These are phyloP conservation scores for Misgurnus anguillicaudatus DNA, from an alignment of 2,113 vertebrate species.

Conservation along the genomic window DNA sequence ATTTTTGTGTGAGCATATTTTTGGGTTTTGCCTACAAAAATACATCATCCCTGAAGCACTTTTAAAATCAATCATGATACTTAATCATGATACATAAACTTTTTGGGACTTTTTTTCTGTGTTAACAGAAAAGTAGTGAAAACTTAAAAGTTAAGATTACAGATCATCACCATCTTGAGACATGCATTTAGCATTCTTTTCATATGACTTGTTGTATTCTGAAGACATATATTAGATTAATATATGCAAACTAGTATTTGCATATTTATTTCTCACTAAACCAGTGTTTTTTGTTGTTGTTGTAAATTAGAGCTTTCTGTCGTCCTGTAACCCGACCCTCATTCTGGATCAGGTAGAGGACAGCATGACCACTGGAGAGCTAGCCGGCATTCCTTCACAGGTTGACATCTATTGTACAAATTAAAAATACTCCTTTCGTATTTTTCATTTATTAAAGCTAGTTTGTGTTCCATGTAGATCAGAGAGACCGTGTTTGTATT, in stretches of 20 bases:
- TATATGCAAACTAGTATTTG: neutral
- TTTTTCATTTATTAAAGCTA: neutral
- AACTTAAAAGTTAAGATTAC: no score
- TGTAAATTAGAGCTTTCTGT: conserved; percentile 80
- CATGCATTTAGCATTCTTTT: neutral
- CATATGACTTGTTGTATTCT: neutral
- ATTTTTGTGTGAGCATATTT: no score
- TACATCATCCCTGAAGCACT: no score
- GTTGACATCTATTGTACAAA: conserved; percentile 60
- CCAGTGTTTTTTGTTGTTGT: neutral
- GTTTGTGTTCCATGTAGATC: conserved; percentile 69
- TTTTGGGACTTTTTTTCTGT: no score
- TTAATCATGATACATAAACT: no score
- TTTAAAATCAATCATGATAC: no score
- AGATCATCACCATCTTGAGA: no score
- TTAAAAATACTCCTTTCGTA: neutral
- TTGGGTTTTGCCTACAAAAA: no score
- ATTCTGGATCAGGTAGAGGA: conserved; percentile 86
- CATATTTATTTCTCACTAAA: neutral
- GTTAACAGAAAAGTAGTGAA: no score
- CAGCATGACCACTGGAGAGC: conserved; percentile 82
- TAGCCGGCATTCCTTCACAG: conserved; percentile 86
- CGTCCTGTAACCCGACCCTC: conserved; percentile 69
- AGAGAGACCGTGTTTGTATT: conserved; percentile 77
- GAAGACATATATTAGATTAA: neutral